phyloP scores from a whole-genome alignment of 2,797 vertebrate genomes.

The Poecilia wingei region DNA sequence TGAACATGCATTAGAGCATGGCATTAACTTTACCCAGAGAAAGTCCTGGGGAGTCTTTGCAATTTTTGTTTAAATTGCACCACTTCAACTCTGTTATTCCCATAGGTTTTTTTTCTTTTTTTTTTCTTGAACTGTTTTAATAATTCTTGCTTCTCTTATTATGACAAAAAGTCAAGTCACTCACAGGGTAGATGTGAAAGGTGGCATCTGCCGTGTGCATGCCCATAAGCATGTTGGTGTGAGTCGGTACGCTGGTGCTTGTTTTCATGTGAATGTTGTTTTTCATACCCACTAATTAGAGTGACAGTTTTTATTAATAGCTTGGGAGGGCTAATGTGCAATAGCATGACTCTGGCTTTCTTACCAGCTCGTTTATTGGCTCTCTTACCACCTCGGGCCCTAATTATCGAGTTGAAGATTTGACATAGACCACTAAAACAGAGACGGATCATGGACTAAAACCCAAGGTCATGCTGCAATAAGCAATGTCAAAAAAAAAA shows the following conservation, averaged over 20 bases:
- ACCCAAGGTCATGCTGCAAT: constrained; percentile 32
- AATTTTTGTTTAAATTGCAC: constrained; percentile 21
- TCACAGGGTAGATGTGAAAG: constrained; percentile 6
- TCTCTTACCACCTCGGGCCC: constrained; percentile 54
- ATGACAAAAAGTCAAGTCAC: constrained; percentile 1
- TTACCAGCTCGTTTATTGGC: constrained; percentile 55
- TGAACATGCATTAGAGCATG: constrained; percentile 38
- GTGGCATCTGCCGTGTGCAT: constrained; percentile 4
- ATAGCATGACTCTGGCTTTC: constrained; percentile 60
- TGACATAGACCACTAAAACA: constrained; percentile 64
- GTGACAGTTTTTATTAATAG: constrained; percentile 76
- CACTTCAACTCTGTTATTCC: constrained; percentile 28
- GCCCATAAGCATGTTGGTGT: constrained; percentile 13
- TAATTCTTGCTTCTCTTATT: constrained; percentile 12
- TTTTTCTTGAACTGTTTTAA: constrained; percentile 3
- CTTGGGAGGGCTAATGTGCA: constrained; percentile 60
- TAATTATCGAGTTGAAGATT: constrained; percentile 67
- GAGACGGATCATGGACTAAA: constrained; percentile 60
- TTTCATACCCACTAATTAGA: constrained; percentile 69
- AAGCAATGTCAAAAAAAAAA: too few species aligned
- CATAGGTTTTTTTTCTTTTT: constrained; percentile 10
- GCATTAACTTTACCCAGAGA: constrained; percentile 39
- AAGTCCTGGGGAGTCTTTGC: constrained; percentile 24
- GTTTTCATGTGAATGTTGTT: constrained; percentile 45
- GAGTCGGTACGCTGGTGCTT: neutral